Base-by-base conservation (phyloP, 1,140 invertebrate genomes). In the Sitobion miscanthi region DNA sequence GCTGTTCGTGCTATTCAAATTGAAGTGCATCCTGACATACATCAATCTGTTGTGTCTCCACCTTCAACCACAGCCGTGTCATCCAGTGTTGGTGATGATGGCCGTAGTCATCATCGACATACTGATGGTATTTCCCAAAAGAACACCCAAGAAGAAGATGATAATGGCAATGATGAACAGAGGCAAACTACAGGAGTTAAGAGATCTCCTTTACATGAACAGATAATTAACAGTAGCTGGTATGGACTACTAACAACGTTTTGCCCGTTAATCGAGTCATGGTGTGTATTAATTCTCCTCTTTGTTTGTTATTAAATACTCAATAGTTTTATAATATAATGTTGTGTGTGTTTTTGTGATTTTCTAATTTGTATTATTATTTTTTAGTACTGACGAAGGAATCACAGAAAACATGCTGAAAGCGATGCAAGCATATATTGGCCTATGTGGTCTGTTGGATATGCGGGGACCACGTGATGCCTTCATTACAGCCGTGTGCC, bases 221-320 rank as follows among this genome's bases (percentile, higher is more conserved):
- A 99, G 95, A 95, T 99, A 42, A 97, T 99, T 8, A 98, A 98
- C 95, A 99, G 98, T 0, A 98, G 98, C 94, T 99, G 99, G 98
- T 98, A 98, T 95, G 98, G 98, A 14, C 95, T 99, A 52, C 96
- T 99, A 30, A 98, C 98, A 94, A 98, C 99, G 20, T 95, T 99
- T 49, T 98, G 98, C 94, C 97, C 99, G 0, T 95, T 99, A 30
- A 97, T 99, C 35, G 99, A 99, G 95, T 98, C 98, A 3, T 99
- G 97, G 97, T 97, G 95, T 93, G 92, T 93, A 30, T 69, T 77
- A 52, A 35, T 89, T 88, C 25, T 69, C 30, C 30, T 38, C n/a
- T 93, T 38, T 62, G 25, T 42, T 54, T 77, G 1, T 90, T 91
- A 30, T 90, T 85, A 17, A 83, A 25, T 35, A 35, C 35, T 35